Base-by-base conservation (phyloP, 2,113 vertebrate genomes). In the Holacanthus passer region DNA sequence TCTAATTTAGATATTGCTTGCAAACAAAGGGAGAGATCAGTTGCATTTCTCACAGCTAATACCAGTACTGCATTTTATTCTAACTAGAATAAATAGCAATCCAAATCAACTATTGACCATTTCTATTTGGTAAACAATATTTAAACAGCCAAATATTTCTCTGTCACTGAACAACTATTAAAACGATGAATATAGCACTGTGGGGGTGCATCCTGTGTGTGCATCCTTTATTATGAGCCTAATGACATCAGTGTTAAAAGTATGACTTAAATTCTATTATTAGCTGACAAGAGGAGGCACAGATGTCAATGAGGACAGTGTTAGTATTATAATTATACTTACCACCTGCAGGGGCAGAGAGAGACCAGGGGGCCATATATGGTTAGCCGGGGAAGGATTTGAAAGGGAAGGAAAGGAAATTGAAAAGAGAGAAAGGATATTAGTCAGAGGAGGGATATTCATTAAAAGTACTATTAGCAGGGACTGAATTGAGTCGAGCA, bases 261-360 rank as follows among this genome's bases (percentile, higher is more conserved):
- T 4, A 16, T 37, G 52, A 66, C 20, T 59, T 45, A 27, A 73
- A 32, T 43, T 55, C 11, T 19, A 58, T 14, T 29, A 31, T 31
- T 22, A 45, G 20, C 13, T 45, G 35, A 24, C 14, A 60, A 72
- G 17, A 77, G 20, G 37, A 62, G 37, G 41, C 43, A 14, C 17
- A 53, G 58, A 56, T 27, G 27, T 45, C 43, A 66, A 10, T 12
- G 22, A 80, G 17, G 41, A 17, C 45, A 63, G 63, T 27, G 56
- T 88, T 88, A 87, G 77, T 65, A 50, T 48, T 45, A 48, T 71
- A 79, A 65, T 66, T n/a, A 80, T 90, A 94, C 93, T 93, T 73
- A 94, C 93, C 93, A 94, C 93, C 93, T 94, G 90, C 76, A 58
- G 80, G 79, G 81, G 76, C 85, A 86, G 72, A 84, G 50, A 87